Base-by-base conservation (phyloP, 2,113 vertebrate species). In the Silurus meridionalis region DNA sequence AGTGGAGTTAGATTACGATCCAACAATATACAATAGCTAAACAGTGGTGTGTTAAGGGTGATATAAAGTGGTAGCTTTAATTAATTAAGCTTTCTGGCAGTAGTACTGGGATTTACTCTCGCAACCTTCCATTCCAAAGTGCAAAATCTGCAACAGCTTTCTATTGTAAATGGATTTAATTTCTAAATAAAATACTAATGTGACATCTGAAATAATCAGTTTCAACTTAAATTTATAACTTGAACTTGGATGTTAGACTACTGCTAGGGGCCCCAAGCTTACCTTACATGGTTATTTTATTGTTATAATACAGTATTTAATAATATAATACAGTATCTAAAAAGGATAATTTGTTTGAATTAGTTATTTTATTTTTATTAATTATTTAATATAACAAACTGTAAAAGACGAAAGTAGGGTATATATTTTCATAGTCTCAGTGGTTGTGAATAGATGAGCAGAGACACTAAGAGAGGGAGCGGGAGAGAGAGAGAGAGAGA, bases 361-460 rank as follows among this genome's bases (percentile, higher is more conserved):
- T 60, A 7, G 25, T 52, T 21, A 21, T 28, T 55, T 77, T 2
- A 74, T 75, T 23, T 53, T 74, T 50, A 8, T 4, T 14, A 13
- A 25, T 63, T 46, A 63, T 50, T 77, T 52, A 9, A 84, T 57
- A 46, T 52, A 50, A 63, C 11, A 50, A 63, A 63, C 11, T 74
- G 23, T 55, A 78, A 78, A 78, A 77, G 11, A 77, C 50, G 7
- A 25, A 74, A 78, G 52, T 55, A 15, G 23, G 50, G 23, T 55
- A 14, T 55, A 84, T 8, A 21, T 57, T 55, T 48, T 57, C 52
- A 72, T 79, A 52, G 77, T 25, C 25, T 64, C 23, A 78, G 10
- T 78, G 23, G 61, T 66, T 78, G 14, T n/a, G 63, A 64, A 77
- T 52, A 48, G 53, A 75, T 83, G 72, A 78, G 55, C 52, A 58